Conservation (phyloP, 2,888 invertebrate genomes). For the Xestia c-nigrum region DNA sequence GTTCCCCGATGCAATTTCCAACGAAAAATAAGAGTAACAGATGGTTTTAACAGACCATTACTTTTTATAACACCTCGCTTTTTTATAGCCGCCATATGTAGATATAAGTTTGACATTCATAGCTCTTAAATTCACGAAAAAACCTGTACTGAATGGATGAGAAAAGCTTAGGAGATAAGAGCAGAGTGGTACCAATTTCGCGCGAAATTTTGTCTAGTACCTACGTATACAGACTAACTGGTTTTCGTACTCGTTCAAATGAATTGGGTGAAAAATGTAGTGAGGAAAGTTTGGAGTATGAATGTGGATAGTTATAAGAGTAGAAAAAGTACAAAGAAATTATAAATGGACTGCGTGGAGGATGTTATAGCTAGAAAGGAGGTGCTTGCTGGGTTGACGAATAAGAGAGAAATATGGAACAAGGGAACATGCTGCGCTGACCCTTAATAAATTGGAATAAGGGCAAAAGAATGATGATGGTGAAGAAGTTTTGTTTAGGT, state of each 20-base stretch:
- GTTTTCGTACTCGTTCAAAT: background rate
- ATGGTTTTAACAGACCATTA: constrained; percentile 57
- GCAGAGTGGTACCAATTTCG: background rate
- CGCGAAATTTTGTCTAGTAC: background rate
- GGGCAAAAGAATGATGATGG: background rate
- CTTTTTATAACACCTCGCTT: constrained; percentile 54
- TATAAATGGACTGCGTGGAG: background rate
- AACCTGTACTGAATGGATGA: constrained; percentile 28
- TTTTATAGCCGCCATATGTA: constrained; percentile 51
- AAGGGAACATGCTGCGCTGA: background rate
- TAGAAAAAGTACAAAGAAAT: background rate
- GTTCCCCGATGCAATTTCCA: constrained; percentile 45
- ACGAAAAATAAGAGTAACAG: constrained; percentile 53
- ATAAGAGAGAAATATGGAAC: too few relatives aligned
- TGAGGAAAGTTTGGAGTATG: background rate
- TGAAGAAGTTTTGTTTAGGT: too few relatives aligned
- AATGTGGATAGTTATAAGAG: background rate
- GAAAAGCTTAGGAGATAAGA: constrained; percentile 8
- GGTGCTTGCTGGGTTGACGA: too few relatives aligned
- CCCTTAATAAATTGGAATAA: too few relatives aligned
- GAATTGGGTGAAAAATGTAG: background rate
- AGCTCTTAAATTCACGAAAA: constrained; percentile 39
- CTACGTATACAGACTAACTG: background rate
- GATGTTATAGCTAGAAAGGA: too few relatives aligned
- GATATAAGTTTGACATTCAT: constrained; percentile 46